Evolutionary conservation across 1,140 invertebrate genomes (phyloP), one percentile per base, ranked within the genome.

Genomic region (Lethrus apterus): DNA sequence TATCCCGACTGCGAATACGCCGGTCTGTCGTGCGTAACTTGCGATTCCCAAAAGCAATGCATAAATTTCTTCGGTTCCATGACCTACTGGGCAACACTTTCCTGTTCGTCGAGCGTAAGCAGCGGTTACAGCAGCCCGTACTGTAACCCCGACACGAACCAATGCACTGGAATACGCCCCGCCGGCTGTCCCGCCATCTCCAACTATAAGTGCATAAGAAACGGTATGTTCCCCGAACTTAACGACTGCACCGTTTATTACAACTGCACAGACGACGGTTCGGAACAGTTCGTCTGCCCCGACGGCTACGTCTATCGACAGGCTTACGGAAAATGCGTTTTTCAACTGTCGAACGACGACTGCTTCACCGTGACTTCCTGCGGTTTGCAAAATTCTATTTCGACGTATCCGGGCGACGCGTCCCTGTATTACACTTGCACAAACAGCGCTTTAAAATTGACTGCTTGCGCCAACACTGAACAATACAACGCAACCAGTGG

Each of bases 371-470:
- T 41, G 4, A 9, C 8, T 17, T 9, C 17, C 2, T 44, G 43
- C 24, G 30, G 30, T 2, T 5, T 33, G 10, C 10, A 23, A 32
- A 17, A 32, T 34, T 44, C 30, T n/a, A 13, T 44, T 9, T 3
- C 20, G 7, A 10, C 19, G 15, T 32, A 33, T 20, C 30, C 30
- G 4, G 43, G 32, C n/a, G 43, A 44, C 33, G n/a, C 15, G 2
- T 44, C 43, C 9, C 15, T 44, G 10, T 44, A 44, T 11, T 44
- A 44, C 18, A 11, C 18, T 44, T 44, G 43, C 30, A 17, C 18
- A 14, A 13, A 8, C 8, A 34, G 30, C 10, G 21, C 9, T 10
- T 33, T 34, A 2, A 13, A 10, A 33, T 15, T 44, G 1, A 44
- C 20, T 7, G 43, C 43, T 7, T 33, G 32, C 18, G 10, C 15